Evolutionary conservation across 2,888 invertebrate species (phyloP), one percentile per base, ranked within the genome.

Genomic region (Tridacna gigas): DNA sequence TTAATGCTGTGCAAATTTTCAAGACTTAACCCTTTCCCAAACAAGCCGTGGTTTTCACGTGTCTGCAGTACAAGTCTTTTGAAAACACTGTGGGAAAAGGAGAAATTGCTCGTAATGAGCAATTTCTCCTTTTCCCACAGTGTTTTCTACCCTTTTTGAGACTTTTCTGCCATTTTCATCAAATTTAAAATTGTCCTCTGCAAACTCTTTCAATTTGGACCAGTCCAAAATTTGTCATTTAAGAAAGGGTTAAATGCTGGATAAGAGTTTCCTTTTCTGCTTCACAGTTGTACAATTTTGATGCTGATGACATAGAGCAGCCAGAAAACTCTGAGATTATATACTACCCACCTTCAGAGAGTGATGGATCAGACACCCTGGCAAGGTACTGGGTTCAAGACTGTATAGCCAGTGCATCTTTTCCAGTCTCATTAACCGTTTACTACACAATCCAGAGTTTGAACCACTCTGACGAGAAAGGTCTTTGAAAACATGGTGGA

Each of bases 301-400:
- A 88, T 56, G 80, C 45, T 37, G 91, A 91, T 74, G 91, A 91
- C 4, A 82, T 77, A 25, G 91, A 92, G 75, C 86, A 86, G 15
- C 86, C 89, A 12, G 89, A 89, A 0, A 91, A 91, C 51, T 85
- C 90, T 47, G 91, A 92, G 77, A 89, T 93, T 61, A 92, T 92
- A 65, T 92, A 92, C 83, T 90, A 90, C 69, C 92, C 91, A n/a
- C 91, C 91, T 5, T 90, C 88, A 66, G 91, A 89, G 63, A 77
- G 86, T n/a, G 92, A 92, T 37, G 89, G 90, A 28, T 86, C 89
- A 1, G 91, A 91, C 67, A 81, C 89, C 20, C 84, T 86, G 78
- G 85, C 90, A 20, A 91, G 89, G 92, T 91, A 78, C 66, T 77
- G 56, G 28, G 37, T 37, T 37, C 37, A 37, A 37, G 37, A 37